Conservation (phyloP, 2,113 vertebrate species). For the Cyphomyrus discorhynchus region DNA sequence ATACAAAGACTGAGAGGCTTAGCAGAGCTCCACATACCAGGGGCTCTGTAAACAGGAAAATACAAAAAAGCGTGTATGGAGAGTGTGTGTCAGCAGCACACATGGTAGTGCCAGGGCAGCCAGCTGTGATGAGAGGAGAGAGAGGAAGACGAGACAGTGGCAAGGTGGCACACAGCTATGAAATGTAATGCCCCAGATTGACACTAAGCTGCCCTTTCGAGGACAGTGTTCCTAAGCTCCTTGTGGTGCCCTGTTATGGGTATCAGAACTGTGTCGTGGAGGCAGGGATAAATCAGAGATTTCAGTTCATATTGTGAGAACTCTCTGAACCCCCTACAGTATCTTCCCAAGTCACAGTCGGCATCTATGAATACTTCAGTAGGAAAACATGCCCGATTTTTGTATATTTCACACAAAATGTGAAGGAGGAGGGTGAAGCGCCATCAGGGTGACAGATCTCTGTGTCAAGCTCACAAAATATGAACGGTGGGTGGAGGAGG, state of each 20-base stretch:
- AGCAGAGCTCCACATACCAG: background rate
- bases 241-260: conserved; percentile 42
- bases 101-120: background rate
- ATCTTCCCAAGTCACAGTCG: background rate
- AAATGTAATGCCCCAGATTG: conserved; percentile 32
- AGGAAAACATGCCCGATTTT: background rate
- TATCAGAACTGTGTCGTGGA: conserved; percentile 27
- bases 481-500: background rate
- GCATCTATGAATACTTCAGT: no score
- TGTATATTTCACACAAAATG: background rate
- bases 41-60: background rate
- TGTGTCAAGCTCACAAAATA: background rate
- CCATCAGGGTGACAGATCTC: background rate
- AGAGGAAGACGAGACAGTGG: background rate
- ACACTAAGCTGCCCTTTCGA: conserved; percentile 37
- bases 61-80: background rate
- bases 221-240: conserved; percentile 47
- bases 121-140: background rate
- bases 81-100: background rate
- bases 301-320: conserved; percentile 7
- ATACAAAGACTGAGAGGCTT: background rate
- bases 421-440: background rate
- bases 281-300: conserved; percentile 19
- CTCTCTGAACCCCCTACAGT: background rate
- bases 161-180: conserved; percentile 16